Conservation (phyloP, 2,888 invertebrate genomes). For the Drosophila quasianomalipes region DNA sequence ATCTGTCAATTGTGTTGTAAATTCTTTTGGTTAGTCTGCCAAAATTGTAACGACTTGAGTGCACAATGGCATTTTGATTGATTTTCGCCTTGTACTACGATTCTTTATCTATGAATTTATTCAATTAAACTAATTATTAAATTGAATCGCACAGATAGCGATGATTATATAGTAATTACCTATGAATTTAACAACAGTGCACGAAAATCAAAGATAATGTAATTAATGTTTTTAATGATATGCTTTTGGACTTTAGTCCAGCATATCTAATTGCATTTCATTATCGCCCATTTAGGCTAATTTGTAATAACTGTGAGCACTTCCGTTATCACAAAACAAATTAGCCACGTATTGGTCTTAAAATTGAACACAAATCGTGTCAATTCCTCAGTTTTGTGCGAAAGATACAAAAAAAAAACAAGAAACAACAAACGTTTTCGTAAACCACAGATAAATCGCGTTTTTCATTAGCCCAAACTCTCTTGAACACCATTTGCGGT, state of each 20-base stretch:
- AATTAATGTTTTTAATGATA: not conserved
- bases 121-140: not conserved
- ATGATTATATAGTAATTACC: not conserved
- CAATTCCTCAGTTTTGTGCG: constrained; percentile 23
- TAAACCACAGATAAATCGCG: constrained; percentile 68
- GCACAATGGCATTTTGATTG: not conserved
- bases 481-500: constrained; percentile 62
- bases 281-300: constrained; percentile 36
- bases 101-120: not conserved
- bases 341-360: constrained; percentile 47
- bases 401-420: constrained; percentile 6
- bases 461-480: constrained; percentile 58
- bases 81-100: not conserved
- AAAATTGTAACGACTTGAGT: not conserved
- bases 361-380: constrained; percentile 36
- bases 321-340: constrained; percentile 43
- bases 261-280: constrained; percentile 24
- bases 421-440: not conserved
- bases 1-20: not conserved
- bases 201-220: not conserved
- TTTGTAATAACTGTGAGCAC: constrained; percentile 29
- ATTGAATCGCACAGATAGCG: not conserved
- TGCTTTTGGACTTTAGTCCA: not conserved
- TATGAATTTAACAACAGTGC: not conserved
- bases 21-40: not conserved